Conservation (phyloP, 2,888 invertebrate species). For the Hermaeophaga mercurialis region DNA sequence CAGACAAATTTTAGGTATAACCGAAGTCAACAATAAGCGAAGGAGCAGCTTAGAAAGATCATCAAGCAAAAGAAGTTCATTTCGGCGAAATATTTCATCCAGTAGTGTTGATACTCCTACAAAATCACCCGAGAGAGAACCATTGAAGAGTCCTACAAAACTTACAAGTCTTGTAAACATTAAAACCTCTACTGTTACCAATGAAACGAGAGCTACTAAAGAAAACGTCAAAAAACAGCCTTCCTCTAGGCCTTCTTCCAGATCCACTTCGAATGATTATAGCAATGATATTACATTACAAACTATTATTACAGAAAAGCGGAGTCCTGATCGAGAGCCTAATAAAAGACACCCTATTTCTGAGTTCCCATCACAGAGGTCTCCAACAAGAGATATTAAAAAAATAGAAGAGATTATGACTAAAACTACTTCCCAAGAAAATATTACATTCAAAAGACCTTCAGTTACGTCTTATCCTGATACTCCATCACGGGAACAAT, state of each 20-base stretch:
- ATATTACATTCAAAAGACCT: slow-evolving; percentile 21
- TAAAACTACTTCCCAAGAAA: background rate
- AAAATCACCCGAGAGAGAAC: slow-evolving; percentile 18
- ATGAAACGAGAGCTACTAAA: slow-evolving; percentile 20
- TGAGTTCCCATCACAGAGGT: slow-evolving; percentile 42
- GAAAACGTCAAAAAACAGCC: slow-evolving; percentile 18
- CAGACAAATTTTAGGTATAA: slow-evolving; percentile 71
- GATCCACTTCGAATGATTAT: background rate
- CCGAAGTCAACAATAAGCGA: slow-evolving; percentile 51
- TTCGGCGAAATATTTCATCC: slow-evolving; percentile 31
- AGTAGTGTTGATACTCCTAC: slow-evolving; percentile 22
- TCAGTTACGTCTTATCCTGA: background rate
- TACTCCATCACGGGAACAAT: background rate
- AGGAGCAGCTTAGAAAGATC: slow-evolving; percentile 40
- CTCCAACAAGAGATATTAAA: slow-evolving; percentile 35
- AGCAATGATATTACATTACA: slow-evolving; percentile 11
- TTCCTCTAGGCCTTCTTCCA: background rate
- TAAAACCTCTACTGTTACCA: no score
- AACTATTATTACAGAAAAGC: background rate
- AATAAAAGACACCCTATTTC: slow-evolving; percentile 16
- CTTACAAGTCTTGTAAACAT: no score
- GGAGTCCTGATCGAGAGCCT: slow-evolving; percentile 21
- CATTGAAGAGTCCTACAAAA: slow-evolving; percentile 7
- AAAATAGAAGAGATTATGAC: background rate
- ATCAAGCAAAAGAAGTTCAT: slow-evolving; percentile 31